Evolutionary conservation across 2,113 vertebrate genomes (phyloP), one percentile per base, ranked within the genome.

Genomic region (Trochalopteron elliotii): DNA sequence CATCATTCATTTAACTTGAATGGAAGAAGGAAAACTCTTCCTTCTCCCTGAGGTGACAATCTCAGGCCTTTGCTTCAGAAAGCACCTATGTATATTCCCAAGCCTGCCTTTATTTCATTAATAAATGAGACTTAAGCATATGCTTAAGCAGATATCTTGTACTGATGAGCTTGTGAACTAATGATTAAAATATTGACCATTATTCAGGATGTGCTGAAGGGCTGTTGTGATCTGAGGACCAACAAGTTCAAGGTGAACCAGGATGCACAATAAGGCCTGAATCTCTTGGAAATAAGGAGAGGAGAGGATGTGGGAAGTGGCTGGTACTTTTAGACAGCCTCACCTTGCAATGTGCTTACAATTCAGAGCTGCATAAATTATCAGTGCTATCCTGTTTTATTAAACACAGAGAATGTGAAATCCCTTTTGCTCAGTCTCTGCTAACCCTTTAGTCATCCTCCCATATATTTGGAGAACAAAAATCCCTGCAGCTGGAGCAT

Each of bases 401-500:
- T 89, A 57, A 67, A 83, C 10, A n/a, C 7, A 15, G 42, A 84
- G 47, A 72, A 69, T 40, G 21, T 83, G 53, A 7, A 3, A 28
- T 55, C 15, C 5, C 59, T 20, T 67, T 76, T 78, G 60, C 71
- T 94, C 77, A 55, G 33, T 68, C 71, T 75, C 40, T 76, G 42
- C n/a, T 87, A 74, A 83, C 74, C 25, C 61, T 95, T 80, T 69
- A 71, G 52, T 83, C 78, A 89, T 78, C 55, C 33, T 85, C 59
- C 24, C 76, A 10, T 88, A 65, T 89, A 94, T 67, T 81, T 91
- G 86, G 87, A 93, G 70, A 87, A 53, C 50, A 86, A 87, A 96
- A 93, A 42, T 64, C 77, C 42, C 74, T 91, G 71, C 92, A 96
- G 96, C 81, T 93, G 91, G 79, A 94, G 68, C 67, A 75, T 1